Evolutionary conservation across 2,113 vertebrate species (phyloP).

Genomic region (Phoenicopterus ruber): DNA sequence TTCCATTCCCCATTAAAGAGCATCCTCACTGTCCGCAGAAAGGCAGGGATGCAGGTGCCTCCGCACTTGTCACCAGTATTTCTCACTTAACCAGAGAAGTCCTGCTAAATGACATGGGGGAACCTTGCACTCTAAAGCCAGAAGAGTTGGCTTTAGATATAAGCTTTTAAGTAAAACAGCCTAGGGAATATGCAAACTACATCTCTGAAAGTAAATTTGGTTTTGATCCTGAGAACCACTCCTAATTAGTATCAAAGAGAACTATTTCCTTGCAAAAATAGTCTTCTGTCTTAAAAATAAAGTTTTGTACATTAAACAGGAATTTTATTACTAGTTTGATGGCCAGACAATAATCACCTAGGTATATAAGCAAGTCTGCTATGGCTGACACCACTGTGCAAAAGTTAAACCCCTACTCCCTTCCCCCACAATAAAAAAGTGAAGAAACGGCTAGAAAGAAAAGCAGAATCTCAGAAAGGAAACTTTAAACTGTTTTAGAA

Average conservation of each 20-base stretch:
- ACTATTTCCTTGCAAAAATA: slow-evolving; percentile 41
- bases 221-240: background rate
- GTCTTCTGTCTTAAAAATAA: background rate
- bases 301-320: background rate
- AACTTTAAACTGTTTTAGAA: background rate
- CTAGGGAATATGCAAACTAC: background rate
- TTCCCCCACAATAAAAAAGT: background rate
- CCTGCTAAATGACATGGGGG: background rate
- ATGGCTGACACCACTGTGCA: background rate
- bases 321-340: slow-evolving; percentile 41
- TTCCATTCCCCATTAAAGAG: background rate
- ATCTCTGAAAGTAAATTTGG: background rate
- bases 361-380: background rate
- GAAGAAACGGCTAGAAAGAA: background rate
- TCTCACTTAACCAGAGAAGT: background rate
- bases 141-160: background rate
- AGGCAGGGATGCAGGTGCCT: background rate
- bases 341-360: slow-evolving; percentile 30
- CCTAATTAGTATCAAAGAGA: background rate
- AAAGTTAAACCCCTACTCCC: background rate
- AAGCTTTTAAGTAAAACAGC: background rate
- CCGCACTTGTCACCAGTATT: background rate
- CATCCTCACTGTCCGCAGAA: background rate
- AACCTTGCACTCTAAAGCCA: background rate
- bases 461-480: background rate